Percentiles rank a stretch among this genome's conserved stretches.
These are phyloP conservation scores for Erythrolamprus reginae DNA, from an alignment of 2,113 vertebrate genomes.

Conservation along the genomic window DNA sequence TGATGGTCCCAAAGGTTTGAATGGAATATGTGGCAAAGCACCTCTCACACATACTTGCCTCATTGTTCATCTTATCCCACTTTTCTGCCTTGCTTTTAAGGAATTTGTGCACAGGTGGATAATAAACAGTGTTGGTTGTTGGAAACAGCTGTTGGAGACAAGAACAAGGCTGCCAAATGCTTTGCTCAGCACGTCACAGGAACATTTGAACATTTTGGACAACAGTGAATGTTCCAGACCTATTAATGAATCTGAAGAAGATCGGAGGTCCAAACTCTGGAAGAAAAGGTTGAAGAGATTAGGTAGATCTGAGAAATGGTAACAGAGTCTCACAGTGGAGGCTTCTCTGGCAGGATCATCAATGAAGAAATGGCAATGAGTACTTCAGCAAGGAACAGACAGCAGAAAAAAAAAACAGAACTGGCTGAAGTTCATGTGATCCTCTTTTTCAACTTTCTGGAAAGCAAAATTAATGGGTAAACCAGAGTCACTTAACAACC, in stretches of 20 bases:
- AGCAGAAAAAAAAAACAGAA: background rate
- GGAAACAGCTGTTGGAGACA: background rate
- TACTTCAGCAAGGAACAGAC: background rate
- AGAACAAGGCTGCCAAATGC: background rate
- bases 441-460: too few relatives aligned
- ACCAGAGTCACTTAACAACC: too few relatives aligned
- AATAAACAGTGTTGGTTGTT: background rate
- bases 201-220: background rate
- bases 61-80: background rate
- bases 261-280: background rate
- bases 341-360: background rate
- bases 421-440: background rate
- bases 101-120: background rate
- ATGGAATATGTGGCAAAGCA: background rate
- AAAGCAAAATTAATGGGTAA: too few relatives aligned
- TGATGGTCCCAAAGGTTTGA: background rate
- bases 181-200: background rate
- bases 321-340: background rate
- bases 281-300: background rate
- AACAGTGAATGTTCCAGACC: background rate
- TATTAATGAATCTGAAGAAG: background rate
- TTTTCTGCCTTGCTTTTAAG: background rate
- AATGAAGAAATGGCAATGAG: background rate
- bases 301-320: background rate
- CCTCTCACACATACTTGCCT: background rate